Conservation (phyloP, 1,140 invertebrate genomes). For the Pseudomyrmex flavicornis region DNA sequence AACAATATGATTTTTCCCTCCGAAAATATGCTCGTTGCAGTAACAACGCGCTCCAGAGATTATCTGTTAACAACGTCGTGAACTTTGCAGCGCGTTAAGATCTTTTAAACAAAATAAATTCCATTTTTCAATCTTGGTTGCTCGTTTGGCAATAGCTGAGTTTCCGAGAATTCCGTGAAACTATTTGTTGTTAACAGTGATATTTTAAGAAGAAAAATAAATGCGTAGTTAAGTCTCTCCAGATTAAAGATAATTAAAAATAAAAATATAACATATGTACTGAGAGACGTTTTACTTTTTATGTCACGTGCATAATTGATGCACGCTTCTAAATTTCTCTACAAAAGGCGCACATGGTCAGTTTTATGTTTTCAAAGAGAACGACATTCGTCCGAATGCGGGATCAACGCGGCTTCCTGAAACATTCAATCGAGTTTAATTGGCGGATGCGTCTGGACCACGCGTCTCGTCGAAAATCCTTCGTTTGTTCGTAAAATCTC, state of each 20-base stretch:
- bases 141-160: too few species aligned
- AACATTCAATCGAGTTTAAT: conserved; percentile 56
- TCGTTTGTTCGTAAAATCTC: conserved; percentile 22
- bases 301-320: too few species aligned
- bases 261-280: too few species aligned
- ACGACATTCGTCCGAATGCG: neutral
- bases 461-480: conserved; percentile 47
- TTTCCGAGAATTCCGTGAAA: too few species aligned
- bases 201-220: too few species aligned
- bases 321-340: neutral
- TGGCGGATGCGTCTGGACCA: conserved; percentile 63
- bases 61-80: conserved; percentile 6
- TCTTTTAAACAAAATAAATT: neutral
- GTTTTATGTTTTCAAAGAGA: neutral
- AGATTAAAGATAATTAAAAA: too few species aligned
- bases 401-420: conserved; percentile 1
- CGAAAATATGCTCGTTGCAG: conserved; percentile 67
- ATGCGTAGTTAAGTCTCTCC: too few species aligned
- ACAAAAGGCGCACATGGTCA: neutral
- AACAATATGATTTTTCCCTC: conserved; percentile 64
- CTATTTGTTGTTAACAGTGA: too few species aligned
- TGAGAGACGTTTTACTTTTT: too few species aligned
- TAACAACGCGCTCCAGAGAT: neutral
- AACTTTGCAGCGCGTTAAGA: neutral
- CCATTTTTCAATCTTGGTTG: too few species aligned